These are phyloP conservation scores for Cenopis cana DNA, from an alignment of 2,888 invertebrate species.

Conservation along the genomic window DNA sequence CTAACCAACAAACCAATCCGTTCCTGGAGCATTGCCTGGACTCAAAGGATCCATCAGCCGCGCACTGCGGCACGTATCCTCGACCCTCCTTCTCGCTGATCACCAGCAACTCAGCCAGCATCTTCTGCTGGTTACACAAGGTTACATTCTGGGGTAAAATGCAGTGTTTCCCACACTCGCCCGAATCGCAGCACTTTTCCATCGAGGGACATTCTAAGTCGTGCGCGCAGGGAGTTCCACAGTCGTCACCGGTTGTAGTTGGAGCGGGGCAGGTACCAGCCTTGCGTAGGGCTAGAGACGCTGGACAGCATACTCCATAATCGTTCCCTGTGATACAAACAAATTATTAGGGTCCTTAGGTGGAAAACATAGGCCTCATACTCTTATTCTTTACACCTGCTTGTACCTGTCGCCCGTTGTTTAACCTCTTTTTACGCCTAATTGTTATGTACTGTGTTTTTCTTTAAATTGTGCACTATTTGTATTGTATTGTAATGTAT, in stretches of 20 bases:
- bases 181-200: constrained; percentile 92
- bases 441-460: too few species aligned
- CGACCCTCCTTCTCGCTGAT: constrained; percentile 92
- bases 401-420: too few species aligned
- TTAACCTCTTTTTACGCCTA: too few species aligned
- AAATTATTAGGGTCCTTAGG: background rate
- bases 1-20: constrained; percentile 92
- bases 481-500: too few species aligned
- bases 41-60: constrained; percentile 88
- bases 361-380: background rate
- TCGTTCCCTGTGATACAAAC: constrained; percentile 86
- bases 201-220: constrained; percentile 93
- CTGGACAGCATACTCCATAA: constrained; percentile 95
- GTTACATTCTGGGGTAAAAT: constrained; percentile 91
- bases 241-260: constrained; percentile 73
- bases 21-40: constrained; percentile 93
- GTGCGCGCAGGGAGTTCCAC: constrained; percentile 89
- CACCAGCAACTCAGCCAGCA: constrained; percentile 90
- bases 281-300: constrained; percentile 90
- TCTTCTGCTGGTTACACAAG: constrained; percentile 91
- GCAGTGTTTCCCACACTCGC: constrained; percentile 90
- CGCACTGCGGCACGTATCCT: constrained; percentile 94
- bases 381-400: background rate
- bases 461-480: too few species aligned
- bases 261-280: constrained; percentile 90